phyloP scores from a whole-genome alignment of 2,113 vertebrate genomes.

The Choloepus hoffmanni region DNA sequence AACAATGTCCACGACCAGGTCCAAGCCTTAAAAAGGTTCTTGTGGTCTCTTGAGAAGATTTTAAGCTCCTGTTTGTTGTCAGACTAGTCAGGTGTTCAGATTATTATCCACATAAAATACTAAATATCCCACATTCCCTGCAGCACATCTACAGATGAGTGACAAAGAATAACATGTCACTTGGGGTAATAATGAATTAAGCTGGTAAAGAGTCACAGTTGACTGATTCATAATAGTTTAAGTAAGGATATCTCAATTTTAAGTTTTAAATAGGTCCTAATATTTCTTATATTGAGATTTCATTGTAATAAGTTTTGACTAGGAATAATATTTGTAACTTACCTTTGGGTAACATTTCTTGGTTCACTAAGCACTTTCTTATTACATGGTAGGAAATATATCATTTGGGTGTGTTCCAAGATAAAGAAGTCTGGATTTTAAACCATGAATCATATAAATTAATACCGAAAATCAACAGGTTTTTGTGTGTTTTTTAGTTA shows the following conservation, averaged over 20 bases:
- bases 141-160: background rate
- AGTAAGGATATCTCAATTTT: slow-evolving; percentile 24
- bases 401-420: slow-evolving; percentile 42
- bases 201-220: slow-evolving; percentile 28
- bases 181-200: background rate
- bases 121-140: background rate
- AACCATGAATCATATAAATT: slow-evolving; percentile 35
- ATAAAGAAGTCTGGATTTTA: slow-evolving; percentile 49
- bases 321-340: background rate
- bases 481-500: slow-evolving; percentile 20
- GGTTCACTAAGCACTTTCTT: slow-evolving; percentile 26
- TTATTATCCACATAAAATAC: slow-evolving; percentile 10
- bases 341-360: background rate
- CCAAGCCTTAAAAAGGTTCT: slow-evolving; percentile 6
- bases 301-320: slow-evolving; percentile 55
- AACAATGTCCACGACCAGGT: background rate
- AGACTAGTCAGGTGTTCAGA: background rate
- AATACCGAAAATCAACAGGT: background rate
- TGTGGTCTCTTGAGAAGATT: background rate
- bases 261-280: slow-evolving; percentile 18
- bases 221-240: slow-evolving; percentile 29
- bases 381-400: background rate
- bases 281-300: slow-evolving; percentile 48
- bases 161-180: background rate
- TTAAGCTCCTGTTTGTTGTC: background rate